phyloP scores from a whole-genome alignment of 2,113 vertebrate genomes.

The Corynorhinus townsendii region DNA sequence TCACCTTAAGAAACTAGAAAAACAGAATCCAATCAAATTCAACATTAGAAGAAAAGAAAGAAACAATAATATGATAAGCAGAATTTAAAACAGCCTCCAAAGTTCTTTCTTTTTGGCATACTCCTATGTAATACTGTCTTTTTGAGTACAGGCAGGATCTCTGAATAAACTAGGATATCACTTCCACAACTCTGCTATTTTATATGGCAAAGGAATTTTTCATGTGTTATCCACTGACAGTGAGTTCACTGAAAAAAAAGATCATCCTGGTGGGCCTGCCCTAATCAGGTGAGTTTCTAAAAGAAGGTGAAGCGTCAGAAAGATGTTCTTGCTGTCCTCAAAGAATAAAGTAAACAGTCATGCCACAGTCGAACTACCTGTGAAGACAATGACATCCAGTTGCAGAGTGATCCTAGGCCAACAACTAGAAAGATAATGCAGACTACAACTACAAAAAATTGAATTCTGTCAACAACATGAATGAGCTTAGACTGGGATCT shows the following conservation, averaged over 20 bases:
- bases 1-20: not conserved
- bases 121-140: not conserved
- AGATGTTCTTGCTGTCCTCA: not conserved
- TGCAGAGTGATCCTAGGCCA: not conserved
- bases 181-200: not conserved
- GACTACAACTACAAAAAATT: not conserved
- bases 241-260: not conserved
- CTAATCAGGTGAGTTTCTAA: not conserved
- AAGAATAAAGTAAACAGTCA: not conserved
- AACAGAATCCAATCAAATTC: not conserved
- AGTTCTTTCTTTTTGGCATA: not conserved
- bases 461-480: not conserved
- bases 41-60: not conserved
- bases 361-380: not conserved
- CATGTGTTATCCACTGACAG: not conserved
- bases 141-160: not conserved
- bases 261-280: not conserved
- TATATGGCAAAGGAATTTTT: not conserved
- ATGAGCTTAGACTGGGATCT: not conserved
- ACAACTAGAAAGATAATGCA: not conserved
- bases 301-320: not conserved
- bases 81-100: not conserved
- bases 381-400: not conserved
- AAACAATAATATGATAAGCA: not conserved
- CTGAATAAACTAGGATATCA: not conserved